Evolutionary conservation across 1,140 invertebrate genomes (phyloP).

Genomic region (Drosophila bipectinata): DNA sequence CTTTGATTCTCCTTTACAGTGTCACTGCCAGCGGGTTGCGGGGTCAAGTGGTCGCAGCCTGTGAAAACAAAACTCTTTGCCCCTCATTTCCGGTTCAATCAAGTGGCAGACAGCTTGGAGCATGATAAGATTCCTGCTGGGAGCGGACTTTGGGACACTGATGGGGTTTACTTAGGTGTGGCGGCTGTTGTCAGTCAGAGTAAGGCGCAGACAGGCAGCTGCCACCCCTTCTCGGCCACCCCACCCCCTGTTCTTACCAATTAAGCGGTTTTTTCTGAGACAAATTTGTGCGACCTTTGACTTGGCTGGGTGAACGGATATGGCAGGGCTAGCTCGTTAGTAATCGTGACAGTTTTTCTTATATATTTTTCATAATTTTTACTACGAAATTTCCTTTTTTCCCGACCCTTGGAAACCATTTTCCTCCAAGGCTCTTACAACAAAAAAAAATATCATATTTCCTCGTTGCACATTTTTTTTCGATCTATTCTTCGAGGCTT

Average conservation of each 20-base stretch:
- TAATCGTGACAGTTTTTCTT: conserved; percentile 71
- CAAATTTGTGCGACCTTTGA: conserved; percentile 80
- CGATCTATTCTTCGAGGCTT: conserved; percentile 52
- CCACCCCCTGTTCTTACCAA: conserved; percentile 49
- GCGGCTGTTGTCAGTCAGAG: conserved; percentile 74
- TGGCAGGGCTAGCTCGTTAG: conserved; percentile 65
- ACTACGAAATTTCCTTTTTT: conserved; percentile 61
- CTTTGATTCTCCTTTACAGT: conserved; percentile 68
- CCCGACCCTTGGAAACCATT: conserved; percentile 29
- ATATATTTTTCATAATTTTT: conserved; percentile 71
- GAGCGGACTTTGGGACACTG: neutral
- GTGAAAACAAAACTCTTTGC: conserved; percentile 74
- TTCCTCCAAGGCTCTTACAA: conserved; percentile 42
- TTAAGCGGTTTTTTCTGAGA: conserved; percentile 73
- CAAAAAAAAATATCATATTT: conserved; percentile 74
- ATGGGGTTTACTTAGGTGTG: conserved; percentile 68
- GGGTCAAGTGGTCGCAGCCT: conserved; percentile 75
- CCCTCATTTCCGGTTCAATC: conserved; percentile 77
- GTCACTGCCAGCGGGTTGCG: conserved; percentile 54
- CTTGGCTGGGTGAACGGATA: conserved; percentile 39
- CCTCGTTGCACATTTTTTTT: conserved; percentile 74
- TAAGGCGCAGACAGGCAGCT: conserved; percentile 68
- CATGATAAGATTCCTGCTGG: conserved; percentile 34
- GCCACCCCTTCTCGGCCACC: conserved; percentile 32
- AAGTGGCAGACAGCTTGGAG: conserved; percentile 58